A percentile compares a stretch with the other conserved stretches of the same genome.
Evolutionary conservation across 2,113 vertebrate genomes (phyloP).

Genomic region (Caracal caracal): DNA sequence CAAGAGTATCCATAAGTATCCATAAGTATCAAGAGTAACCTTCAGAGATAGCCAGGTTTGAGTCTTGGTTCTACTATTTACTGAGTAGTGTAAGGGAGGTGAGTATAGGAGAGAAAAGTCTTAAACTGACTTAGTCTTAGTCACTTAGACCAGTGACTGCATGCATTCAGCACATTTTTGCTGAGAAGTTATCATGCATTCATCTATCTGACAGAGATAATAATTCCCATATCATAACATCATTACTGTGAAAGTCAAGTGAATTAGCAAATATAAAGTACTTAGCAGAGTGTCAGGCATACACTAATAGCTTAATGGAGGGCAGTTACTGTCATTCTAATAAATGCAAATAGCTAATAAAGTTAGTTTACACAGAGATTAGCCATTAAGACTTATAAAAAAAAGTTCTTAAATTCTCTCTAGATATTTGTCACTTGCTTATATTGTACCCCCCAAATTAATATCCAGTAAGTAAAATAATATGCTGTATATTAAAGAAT

Average conservation of each 20-base stretch:
- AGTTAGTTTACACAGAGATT: not conserved
- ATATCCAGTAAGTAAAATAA: not conserved
- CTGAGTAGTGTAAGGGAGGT: not conserved
- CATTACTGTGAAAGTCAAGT: not conserved
- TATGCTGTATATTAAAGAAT: not conserved
- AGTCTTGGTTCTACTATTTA: too few species aligned
- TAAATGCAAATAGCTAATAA: not conserved
- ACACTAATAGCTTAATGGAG: not conserved
- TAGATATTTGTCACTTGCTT: not conserved
- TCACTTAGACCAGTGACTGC: not conserved
- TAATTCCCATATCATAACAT: not conserved
- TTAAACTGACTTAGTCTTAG: not conserved
- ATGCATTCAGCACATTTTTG: not conserved
- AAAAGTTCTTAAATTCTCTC: not conserved
- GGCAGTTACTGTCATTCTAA: not conserved
- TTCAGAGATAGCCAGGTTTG: not conserved
- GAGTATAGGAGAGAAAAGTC: not conserved
- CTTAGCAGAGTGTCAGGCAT: not conserved
- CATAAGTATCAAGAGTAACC: not conserved
- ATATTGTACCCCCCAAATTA: not conserved
- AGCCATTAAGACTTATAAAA: not conserved
- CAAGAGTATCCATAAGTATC: not conserved
- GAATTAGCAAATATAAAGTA: not conserved
- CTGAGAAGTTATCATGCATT: not conserved
- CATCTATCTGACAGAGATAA: not conserved